A percentile compares a stretch with the other conserved stretches of the same genome.
Conservation (phyloP, 2,113 vertebrate species). For the Phainopepla nitens region DNA sequence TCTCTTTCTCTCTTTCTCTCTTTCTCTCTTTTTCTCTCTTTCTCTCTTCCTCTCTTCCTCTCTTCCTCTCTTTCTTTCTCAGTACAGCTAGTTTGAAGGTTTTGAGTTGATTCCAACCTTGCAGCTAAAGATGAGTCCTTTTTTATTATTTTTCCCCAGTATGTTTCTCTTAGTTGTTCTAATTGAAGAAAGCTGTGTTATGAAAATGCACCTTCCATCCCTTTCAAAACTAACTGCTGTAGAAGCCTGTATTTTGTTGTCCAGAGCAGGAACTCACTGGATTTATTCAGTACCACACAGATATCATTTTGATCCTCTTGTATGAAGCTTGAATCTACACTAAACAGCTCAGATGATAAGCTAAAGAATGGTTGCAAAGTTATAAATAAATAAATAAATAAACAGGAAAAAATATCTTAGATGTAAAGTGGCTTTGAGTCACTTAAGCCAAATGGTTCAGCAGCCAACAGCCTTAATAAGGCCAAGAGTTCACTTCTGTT, state of each 20-base stretch:
- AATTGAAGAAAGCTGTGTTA: background rate
- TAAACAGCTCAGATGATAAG: background rate
- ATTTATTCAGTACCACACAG: background rate
- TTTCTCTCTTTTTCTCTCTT: background rate
- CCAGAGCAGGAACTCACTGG: background rate
- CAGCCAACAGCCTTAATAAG: background rate
- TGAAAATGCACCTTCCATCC: background rate
- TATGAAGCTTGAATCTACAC: background rate
- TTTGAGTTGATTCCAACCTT: background rate
- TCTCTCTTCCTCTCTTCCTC: too few species aligned
- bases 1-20: background rate
- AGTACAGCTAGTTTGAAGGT: background rate
- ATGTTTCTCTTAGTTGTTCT: background rate
- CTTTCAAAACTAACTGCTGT: background rate
- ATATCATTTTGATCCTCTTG: background rate
- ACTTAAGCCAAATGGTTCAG: background rate
- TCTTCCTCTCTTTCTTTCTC: too few species aligned
- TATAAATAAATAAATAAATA: too few species aligned
- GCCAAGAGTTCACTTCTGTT: background rate
- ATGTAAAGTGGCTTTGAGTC: background rate
- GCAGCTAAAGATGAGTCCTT: background rate
- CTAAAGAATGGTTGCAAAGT: background rate
- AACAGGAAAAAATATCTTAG: background rate
- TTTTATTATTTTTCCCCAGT: accelerated
- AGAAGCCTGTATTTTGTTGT: background rate